Evolutionary conservation across 1,140 invertebrate species (phyloP), one percentile per base, ranked within the genome.

Genomic region (Drosophila hydei): DNA sequence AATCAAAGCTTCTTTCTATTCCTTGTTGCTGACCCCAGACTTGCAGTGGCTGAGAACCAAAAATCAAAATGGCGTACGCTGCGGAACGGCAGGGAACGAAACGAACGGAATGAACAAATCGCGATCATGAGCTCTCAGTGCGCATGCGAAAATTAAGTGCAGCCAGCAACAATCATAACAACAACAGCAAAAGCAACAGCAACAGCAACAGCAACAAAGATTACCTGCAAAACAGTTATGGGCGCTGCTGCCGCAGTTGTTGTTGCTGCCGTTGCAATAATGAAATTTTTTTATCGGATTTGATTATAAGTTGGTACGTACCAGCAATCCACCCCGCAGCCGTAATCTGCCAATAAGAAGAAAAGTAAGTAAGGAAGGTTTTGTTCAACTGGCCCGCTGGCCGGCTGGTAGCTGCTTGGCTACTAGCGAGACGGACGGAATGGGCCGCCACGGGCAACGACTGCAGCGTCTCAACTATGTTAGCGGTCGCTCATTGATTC

Each of bases 311-410:
- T 78, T 88, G 81, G 73, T 70, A 52, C 65, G 71, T 42, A 67
- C 56, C 43, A 48, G 33, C 45, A 0, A 4, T 11, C 78, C 77
- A 75, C 75, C 72, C 64, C 83, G 55, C 78, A 69, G 64, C 61
- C 78, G 83, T 88, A 88, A 88, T 88, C 83, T 88, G 83, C 83
- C 83, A 88, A 88, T 88, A 88, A 88, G 83, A 88, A 88, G 81
- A 85, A 87, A 85, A 81, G 81, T 85, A 81, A 85, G 81, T 70
- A 80, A 59, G 77, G 69, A 79, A 47, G 43, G 16, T 67, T 61
- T 43, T 21, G 36, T 23, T 38, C 9, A 11, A 11, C 38, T 42
- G 38, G 21, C 21, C n/a, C 3, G 36, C 40, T 79, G 76, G 63
- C 64, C 74, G 70, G 42, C 42, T 43, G 42, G 42, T 43, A 43